Base-by-base conservation (phyloP, 2,888 invertebrate genomes). In the Drosophila demipolita region DNA sequence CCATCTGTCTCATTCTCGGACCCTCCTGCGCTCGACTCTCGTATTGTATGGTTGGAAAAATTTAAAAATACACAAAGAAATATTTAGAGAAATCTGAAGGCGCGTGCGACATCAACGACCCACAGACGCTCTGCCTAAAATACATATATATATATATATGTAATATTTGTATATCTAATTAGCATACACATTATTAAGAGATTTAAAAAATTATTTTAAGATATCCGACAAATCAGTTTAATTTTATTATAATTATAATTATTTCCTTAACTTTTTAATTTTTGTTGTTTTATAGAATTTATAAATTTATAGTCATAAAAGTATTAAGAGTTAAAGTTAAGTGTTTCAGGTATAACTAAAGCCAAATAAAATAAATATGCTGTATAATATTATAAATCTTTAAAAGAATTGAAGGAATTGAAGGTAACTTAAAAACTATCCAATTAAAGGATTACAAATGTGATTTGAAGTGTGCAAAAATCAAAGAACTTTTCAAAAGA, bases 11-110 rank as follows among this genome's bases (percentile, higher is more conserved):
- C 20, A 32, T 33, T 35, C 40, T 29, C 42, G 48, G 17, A 32
- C 23, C 11, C n/a, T 12, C 36, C 54, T 26, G 40, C 29, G 54
- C 45, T n/a, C 61, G n/a, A 4, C 42, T 45, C 59, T 66, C 35
- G 48, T 49, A 11, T 53, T 57, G 29, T 29, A 11, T 58, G 23
- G 15, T 54, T 42, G 29, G 50, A 58, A 48, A 52, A 26, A 66
- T 78, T 72, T 80, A 72, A 66, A 78, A 76, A 78, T 78, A 78
- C 55, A 62, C 65, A 66, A 60, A 12, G 26, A 75, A 75, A 68
- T 61, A 68, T 66, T 68, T 75, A 3, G 55, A 71, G 59, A 61
- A 76, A 36, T 66, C 52, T 61, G 59, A 75, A 59, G 66, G 52
- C 75, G 78, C 78, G 80, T 80, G 11, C 12, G 35, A 2, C 17